Conservation (phyloP, 2,888 invertebrate species). For the Plutella xylostella region DNA sequence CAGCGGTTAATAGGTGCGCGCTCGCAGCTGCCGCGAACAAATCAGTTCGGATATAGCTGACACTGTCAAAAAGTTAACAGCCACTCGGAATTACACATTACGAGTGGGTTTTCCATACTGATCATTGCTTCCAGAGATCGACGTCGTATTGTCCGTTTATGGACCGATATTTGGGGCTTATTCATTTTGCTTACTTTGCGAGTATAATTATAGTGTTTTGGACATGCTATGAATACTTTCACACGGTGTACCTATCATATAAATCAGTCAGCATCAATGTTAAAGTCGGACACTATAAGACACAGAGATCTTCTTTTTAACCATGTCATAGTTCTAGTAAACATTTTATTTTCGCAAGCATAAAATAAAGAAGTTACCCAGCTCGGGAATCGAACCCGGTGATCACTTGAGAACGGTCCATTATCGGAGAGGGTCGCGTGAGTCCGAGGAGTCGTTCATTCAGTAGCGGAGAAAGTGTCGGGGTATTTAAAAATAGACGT, state of each 20-base stretch:
- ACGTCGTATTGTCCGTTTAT: no score
- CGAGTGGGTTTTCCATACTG: slow-evolving; percentile 1
- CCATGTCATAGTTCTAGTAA: no score
- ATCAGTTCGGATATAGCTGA: slow-evolving; percentile 68
- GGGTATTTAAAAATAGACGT: slow-evolving; percentile 65
- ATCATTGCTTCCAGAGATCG: no score
- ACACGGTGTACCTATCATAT: no score
- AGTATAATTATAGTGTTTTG: background rate
- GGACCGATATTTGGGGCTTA: background rate
- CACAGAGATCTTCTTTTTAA: no score
- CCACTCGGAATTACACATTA: slow-evolving; percentile 33
- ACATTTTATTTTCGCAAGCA: no score
- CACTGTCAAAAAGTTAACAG: slow-evolving; percentile 65
- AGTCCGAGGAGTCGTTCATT: no score
- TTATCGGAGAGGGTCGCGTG: slow-evolving; percentile 59
- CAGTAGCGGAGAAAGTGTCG: slow-evolving; percentile 65
- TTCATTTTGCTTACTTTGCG: background rate
- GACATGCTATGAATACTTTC: no score
- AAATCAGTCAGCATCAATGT: no score
- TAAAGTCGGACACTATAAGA: no score
- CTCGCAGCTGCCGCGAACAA: slow-evolving; percentile 68
- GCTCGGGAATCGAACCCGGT: background rate
- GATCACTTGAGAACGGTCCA: background rate
- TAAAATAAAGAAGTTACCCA: background rate
- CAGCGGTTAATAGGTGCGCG: slow-evolving; percentile 70